Evolutionary conservation across 2,888 invertebrate genomes (phyloP), one percentile per base, ranked within the genome.

Genomic region (Agrotis segetum): DNA sequence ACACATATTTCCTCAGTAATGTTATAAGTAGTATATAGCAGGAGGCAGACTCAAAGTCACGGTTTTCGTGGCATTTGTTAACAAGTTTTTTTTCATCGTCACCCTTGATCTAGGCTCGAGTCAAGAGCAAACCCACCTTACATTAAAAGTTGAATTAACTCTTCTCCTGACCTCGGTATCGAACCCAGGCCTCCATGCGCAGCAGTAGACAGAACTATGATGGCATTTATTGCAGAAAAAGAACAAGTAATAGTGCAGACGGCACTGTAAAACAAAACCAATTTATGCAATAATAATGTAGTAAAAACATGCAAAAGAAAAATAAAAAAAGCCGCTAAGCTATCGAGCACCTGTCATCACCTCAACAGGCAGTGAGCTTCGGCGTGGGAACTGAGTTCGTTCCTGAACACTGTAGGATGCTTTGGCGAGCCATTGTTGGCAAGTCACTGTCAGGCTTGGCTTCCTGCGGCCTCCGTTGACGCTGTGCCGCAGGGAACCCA

Each of bases 321-420:
- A 83, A 85, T 71, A 87, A 84, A 85, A 88, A 85, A 84, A 87
- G 90, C 88, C 73, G 88, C 83, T 78, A 85, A 81, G 88, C 88
- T 85, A 76, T 76, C 82, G 88, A 89, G 90, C 92, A 93, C 93
- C 92, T 92, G 93, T 91, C 87, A 94, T 93, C 91, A 95, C 95
- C 94, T 96, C 95, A 87, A 91, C 93, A 77, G 95, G 95, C 67
- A 95, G 91, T n/a, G 95, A 94, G 79, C 94, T 91, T 21, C 95
- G 87, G 52, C 95, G 93, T 0, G 91, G 92, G 40, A 88, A 77
- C 3, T 88, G 87, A 1, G 87, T 69, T 19, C 83, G 80, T 69
- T 91, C 93, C 16, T 90, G 91, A 6, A 86, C 84, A 46, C 75
- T 84, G 82, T 85, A 87, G 0, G 88, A 82, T 19, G 92, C 76